Percentiles rank a stretch among this genome's conserved stretches.
These are phyloP conservation scores for Tetragnatha versicolor DNA, from an alignment of 1,140 invertebrate genomes.

Conservation along the genomic window DNA sequence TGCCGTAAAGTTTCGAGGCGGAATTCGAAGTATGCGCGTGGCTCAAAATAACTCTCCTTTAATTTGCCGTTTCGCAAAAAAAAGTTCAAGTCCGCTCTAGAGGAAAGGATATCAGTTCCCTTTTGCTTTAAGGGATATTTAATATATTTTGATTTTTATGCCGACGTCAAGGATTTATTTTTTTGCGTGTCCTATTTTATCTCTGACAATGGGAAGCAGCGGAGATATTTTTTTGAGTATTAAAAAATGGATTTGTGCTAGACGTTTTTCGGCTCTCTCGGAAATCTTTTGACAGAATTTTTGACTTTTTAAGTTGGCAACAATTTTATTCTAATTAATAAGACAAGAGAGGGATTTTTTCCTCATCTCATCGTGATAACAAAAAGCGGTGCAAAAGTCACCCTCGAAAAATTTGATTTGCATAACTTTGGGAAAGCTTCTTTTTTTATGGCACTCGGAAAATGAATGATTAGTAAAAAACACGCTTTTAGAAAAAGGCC, in stretches of 20 bases:
- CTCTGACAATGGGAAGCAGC: too few relatives aligned
- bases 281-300: not conserved
- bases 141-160: slow-evolving; percentile 52
- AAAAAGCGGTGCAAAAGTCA: not conserved
- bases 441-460: too few relatives aligned
- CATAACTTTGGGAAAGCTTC: too few relatives aligned
- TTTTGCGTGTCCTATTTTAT: not conserved
- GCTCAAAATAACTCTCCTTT: slow-evolving; percentile 50
- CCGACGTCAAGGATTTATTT: slow-evolving; percentile 26
- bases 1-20: slow-evolving; percentile 39
- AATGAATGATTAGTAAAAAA: too few relatives aligned
- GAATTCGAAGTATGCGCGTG: slow-evolving; percentile 46
- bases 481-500: too few relatives aligned
- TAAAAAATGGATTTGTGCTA: not conserved
- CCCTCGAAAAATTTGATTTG: slow-evolving; percentile 8
- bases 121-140: slow-evolving; percentile 51
- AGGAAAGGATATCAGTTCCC: slow-evolving; percentile 47
- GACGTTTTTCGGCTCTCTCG: not conserved
- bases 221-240: not conserved
- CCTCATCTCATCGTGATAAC: not conserved
- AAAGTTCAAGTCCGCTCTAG: not conserved
- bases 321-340: slow-evolving; percentile 24
- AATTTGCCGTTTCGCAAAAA: slow-evolving; percentile 39
- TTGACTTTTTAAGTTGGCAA: slow-evolving; percentile 10
- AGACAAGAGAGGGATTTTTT: slow-evolving; percentile 16